phyloP scores from a whole-genome alignment of 2,797 vertebrate genomes.

The Corythornis leucogaster region DNA sequence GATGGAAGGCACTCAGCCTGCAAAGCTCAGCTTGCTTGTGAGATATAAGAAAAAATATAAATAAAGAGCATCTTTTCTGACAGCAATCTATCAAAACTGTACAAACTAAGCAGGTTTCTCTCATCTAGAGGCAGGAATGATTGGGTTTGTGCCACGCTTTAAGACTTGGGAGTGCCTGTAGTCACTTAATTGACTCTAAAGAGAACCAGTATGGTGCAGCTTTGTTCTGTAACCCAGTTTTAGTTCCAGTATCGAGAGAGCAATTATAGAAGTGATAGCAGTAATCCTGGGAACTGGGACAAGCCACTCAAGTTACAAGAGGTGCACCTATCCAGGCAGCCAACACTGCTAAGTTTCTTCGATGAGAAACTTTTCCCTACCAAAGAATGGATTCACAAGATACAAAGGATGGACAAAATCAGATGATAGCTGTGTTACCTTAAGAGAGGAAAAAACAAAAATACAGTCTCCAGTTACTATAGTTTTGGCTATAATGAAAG shows the following conservation, averaged over 20 bases:
- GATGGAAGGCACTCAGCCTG: neutral
- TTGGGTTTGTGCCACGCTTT: neutral
- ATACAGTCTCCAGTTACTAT: neutral
- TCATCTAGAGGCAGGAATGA: neutral
- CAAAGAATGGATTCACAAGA: neutral
- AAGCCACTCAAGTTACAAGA: neutral
- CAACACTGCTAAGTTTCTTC: neutral
- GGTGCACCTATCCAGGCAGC: neutral
- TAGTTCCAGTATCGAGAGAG: neutral
- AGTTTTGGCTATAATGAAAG: neutral
- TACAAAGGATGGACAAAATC: neutral
- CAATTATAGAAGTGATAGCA: neutral
- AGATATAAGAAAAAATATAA: neutral
- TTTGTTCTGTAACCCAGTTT: neutral
- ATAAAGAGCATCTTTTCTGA: neutral
- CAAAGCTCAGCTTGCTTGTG: neutral
- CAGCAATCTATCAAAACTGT: neutral
- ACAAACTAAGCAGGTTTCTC: neutral
- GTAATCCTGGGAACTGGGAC: constrained; percentile 20
- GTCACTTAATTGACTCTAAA: neutral
- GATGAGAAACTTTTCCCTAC: neutral
- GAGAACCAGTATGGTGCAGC: neutral
- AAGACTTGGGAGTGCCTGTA: neutral
- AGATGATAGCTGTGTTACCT: neutral
- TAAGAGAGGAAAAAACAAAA: neutral